phyloP scores from a whole-genome alignment of 2,888 invertebrate species.

The Cryptops parisi region DNA sequence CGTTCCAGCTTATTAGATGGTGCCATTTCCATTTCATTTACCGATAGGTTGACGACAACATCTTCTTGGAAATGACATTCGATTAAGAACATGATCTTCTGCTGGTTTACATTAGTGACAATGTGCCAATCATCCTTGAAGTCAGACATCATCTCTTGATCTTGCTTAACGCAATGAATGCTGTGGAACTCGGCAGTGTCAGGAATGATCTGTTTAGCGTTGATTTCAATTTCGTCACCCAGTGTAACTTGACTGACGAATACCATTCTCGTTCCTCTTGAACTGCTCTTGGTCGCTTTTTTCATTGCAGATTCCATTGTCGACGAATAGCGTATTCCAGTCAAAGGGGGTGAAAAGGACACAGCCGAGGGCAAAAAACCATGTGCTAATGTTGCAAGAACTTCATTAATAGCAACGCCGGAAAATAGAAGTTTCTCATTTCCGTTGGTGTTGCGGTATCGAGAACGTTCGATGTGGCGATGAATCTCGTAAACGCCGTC shows the following conservation, averaged over 20 bases:
- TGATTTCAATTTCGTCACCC: neutral
- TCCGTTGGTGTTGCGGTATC: neutral
- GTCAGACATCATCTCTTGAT: neutral
- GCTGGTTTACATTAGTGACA: constrained; percentile 2
- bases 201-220: neutral
- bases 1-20: too few species aligned
- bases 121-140: neutral
- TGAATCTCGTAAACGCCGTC: neutral
- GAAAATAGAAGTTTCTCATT: neutral
- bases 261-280: neutral
- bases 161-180: neutral
- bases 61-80: constrained; percentile 4
- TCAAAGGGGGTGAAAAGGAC: too few species aligned
- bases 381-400: neutral
- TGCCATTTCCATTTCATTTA: neutral
- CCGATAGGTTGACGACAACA: neutral
- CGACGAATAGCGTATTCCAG: constrained; percentile 2
- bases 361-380: too few species aligned
- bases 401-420: too few species aligned
- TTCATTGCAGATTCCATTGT: too few species aligned
- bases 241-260: neutral
- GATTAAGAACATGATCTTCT: neutral
- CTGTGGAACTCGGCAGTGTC: neutral
- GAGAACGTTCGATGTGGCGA: neutral
- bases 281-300: neutral